A percentile compares a stretch with the other conserved stretches of the same genome.
Conservation (phyloP, 2,797 vertebrate genomes). For the Pseudocheirus occidentalis region DNA sequence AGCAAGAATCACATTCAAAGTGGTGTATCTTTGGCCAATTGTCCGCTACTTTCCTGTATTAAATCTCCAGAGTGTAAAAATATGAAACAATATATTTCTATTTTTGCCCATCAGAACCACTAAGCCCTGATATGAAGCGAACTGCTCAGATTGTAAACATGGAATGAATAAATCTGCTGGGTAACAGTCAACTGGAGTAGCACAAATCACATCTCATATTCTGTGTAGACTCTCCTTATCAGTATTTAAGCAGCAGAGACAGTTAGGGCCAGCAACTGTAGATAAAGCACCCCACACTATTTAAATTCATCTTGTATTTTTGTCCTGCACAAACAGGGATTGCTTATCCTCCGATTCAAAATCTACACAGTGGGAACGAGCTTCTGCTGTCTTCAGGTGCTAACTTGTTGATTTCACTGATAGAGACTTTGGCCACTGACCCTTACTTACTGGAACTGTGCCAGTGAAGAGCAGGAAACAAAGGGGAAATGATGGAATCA, state of each 20-base stretch:
- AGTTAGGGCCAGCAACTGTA: conserved; percentile 62
- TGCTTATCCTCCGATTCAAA: conserved; percentile 54
- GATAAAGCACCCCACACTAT: conserved; percentile 29
- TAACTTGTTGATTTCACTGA: not conserved
- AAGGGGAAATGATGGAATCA: not conserved
- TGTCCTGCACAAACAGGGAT: conserved; percentile 10
- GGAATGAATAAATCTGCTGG: conserved; percentile 13
- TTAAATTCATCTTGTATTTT: conserved; percentile 60
- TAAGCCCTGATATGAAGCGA: conserved; percentile 48
- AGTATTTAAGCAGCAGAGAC: conserved; percentile 76
- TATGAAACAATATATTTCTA: conserved; percentile 59
- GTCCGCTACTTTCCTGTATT: conserved; percentile 58
- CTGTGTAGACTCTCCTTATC: conserved; percentile 72
- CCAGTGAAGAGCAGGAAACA: not conserved
- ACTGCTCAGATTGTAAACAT: conserved; percentile 40
- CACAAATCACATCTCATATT: conserved; percentile 73
- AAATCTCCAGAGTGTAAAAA: conserved; percentile 66
- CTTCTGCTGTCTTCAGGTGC: not conserved
- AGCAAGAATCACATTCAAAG: conserved; percentile 46
- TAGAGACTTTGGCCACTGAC: not conserved
- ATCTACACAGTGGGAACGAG: not conserved
- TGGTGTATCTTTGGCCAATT: conserved; percentile 32
- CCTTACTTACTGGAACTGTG: conserved; percentile 12
- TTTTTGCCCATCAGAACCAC: conserved; percentile 66
- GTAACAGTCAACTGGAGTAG: not conserved